Evolutionary conservation across 2,888 invertebrate genomes (phyloP).

Genomic region (Polyommatus iphigenia): DNA sequence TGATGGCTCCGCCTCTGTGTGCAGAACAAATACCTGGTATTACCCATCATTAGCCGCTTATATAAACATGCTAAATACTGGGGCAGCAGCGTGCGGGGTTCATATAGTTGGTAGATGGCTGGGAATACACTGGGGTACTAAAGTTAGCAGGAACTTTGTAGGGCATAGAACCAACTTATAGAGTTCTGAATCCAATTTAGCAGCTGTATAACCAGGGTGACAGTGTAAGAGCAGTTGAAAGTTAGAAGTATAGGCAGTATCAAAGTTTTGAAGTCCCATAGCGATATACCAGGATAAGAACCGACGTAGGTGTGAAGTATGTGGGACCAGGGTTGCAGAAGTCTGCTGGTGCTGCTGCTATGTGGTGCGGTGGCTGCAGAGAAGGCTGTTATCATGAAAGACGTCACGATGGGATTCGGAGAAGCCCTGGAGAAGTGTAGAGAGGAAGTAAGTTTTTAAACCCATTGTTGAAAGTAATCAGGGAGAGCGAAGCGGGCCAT

Average conservation of each 20-base stretch:
- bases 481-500: too few species aligned
- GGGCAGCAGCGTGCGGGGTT: not conserved
- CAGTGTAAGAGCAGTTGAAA: too few species aligned
- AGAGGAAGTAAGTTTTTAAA: slow-evolving; percentile 56
- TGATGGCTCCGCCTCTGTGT: not conserved
- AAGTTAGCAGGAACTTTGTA: not conserved
- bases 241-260: too few species aligned
- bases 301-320: not conserved
- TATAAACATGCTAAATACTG: slow-evolving; percentile 30
- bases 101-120: not conserved
- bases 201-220: too few species aligned
- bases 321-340: slow-evolving; percentile 35
- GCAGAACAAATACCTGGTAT: slow-evolving; percentile 5
- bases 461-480: too few species aligned
- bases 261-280: too few species aligned
- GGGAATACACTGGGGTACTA: not conserved
- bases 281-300: not conserved
- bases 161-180: not conserved
- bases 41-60: slow-evolving; percentile 18
- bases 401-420: slow-evolving; percentile 72
- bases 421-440: slow-evolving; percentile 68
- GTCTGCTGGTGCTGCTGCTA: slow-evolving; percentile 37
- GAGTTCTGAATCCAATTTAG: not conserved
- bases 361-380: slow-evolving; percentile 35
- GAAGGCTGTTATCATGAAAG: slow-evolving; percentile 61